phyloP scores from a whole-genome alignment of 2,797 vertebrate species.

The Acanthornis magna region DNA sequence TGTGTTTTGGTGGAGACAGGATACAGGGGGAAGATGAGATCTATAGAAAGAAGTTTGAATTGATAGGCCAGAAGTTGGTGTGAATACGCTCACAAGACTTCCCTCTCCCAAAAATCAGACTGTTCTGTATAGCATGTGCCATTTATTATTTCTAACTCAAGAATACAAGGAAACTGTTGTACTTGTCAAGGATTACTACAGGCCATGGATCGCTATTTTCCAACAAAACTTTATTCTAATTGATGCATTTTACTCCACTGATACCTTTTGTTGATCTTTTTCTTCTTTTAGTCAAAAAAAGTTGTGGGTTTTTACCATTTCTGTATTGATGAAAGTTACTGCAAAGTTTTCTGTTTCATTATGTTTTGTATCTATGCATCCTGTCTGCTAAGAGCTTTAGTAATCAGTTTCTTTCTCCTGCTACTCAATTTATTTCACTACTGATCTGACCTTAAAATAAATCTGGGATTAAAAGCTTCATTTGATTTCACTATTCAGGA shows the following conservation, averaged over 20 bases:
- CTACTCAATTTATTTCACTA: background rate
- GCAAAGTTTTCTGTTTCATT: background rate
- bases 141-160: background rate
- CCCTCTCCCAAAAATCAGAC: background rate
- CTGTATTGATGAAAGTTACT: background rate
- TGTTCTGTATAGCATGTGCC: background rate
- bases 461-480: background rate
- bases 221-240: background rate
- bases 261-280: background rate
- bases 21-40: background rate
- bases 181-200: background rate
- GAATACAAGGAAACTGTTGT: background rate
- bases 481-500: background rate
- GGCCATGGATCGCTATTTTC: background rate
- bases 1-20: accelerated
- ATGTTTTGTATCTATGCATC: background rate
- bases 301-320: background rate
- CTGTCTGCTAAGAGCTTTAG: background rate
- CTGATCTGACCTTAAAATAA: background rate
- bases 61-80: background rate
- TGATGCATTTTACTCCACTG: background rate
- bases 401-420: background rate
- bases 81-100: background rate
- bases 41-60: background rate
- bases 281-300: background rate